A percentile compares a stretch with the other conserved stretches of the same genome.
phyloP scores from a whole-genome alignment of 2,113 vertebrate genomes.

The Delphinus delphis region DNA sequence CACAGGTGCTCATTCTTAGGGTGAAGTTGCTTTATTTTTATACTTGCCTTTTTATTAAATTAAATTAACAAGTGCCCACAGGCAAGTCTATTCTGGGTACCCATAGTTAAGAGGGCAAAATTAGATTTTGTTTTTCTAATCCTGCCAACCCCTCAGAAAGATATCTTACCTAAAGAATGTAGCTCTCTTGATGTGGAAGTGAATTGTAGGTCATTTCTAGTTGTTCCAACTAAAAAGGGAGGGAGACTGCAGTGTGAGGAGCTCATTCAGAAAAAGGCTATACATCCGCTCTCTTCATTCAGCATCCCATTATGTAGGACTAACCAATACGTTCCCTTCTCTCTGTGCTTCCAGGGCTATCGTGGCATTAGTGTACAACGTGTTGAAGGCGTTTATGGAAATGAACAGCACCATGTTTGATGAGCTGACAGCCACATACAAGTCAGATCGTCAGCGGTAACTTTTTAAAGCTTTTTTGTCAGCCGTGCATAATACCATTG shows the following conservation, averaged over 20 bases:
- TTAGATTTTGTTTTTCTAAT: neutral
- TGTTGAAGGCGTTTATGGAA: conserved; percentile 99
- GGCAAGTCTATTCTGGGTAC: neutral
- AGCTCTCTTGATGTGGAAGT: neutral
- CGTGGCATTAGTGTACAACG: conserved; percentile 98
- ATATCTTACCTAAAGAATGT: neutral
- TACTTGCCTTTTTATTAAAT: conserved; percentile 16
- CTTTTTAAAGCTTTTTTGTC: conserved; percentile 88
- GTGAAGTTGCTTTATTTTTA: conserved; percentile 39
- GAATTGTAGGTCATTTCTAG: neutral
- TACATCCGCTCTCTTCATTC: neutral
- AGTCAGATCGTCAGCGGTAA: conserved; percentile 99
- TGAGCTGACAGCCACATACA: conserved; percentile 99
- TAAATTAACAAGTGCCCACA: neutral
- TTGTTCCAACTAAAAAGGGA: neutral
- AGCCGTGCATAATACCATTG: conserved; percentile 76
- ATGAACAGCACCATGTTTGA: conserved; percentile 99
- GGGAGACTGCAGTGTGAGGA: neutral
- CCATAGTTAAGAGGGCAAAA: neutral
- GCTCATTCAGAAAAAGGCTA: neutral
- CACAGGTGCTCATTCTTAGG: conserved; percentile 34
- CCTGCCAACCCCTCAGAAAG: neutral
- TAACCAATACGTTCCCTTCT: conserved; percentile 43
- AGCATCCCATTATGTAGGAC: conserved; percentile 10
- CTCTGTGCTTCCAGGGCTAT: conserved; percentile 90